A percentile compares a stretch with the other conserved stretches of the same genome.
Conservation (phyloP, 2,113 vertebrate species). For the Condylura cristata region DNA sequence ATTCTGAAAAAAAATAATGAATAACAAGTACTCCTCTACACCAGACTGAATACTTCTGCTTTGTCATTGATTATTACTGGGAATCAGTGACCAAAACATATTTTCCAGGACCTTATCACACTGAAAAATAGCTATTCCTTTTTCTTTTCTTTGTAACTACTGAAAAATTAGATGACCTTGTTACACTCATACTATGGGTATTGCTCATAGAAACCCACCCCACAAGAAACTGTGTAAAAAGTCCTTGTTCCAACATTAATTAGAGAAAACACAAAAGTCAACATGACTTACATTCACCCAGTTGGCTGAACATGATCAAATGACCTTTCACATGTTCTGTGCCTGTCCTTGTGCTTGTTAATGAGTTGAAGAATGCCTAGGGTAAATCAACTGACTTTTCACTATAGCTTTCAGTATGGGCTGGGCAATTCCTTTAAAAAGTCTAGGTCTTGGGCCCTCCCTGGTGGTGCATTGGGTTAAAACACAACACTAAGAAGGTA, state of each 20-base stretch:
- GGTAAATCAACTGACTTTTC: conserved; percentile 57
- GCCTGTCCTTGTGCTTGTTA: conserved; percentile 40
- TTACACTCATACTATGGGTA: neutral
- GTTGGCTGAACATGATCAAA: neutral
- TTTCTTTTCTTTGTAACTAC: neutral
- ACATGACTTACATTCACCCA: neutral
- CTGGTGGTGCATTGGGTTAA: no score
- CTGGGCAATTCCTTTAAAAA: conserved; percentile 45
- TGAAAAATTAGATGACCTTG: neutral
- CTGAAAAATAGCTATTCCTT: neutral
- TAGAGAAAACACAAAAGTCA: neutral
- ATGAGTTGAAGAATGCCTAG: conserved; percentile 5
- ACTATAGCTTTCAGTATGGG: conserved; percentile 38
- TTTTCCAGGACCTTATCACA: neutral
- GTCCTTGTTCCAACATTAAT: neutral
- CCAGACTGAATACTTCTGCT: neutral
- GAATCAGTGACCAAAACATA: neutral
- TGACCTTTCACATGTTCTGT: neutral
- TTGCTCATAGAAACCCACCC: conserved; percentile 6
- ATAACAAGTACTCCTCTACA: neutral
- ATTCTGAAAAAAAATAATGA: neutral
- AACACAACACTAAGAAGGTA: no score
- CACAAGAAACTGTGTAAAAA: conserved; percentile 3
- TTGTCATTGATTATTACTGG: neutral
- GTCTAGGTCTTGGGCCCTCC: no score